Base-by-base conservation (phyloP, 2,113 vertebrate species). In the Tangachromis dhanisi region DNA sequence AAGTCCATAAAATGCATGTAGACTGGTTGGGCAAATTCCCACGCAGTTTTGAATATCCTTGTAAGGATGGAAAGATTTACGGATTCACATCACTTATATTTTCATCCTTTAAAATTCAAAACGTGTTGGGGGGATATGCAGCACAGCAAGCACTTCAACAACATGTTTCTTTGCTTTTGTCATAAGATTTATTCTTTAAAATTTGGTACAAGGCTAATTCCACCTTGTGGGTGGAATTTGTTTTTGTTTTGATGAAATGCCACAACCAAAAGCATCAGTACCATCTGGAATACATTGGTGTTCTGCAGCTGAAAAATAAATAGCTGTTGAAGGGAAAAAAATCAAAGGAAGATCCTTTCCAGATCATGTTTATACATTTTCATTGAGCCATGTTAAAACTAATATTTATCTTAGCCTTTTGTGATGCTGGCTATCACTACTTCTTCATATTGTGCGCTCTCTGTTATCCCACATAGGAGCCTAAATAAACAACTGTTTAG, bases 241-340 rank as follows among this genome's bases (percentile, higher is more conserved):
- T n/a, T 24, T 21, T 11, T 24, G 2, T 51, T 38, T 76, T 17
- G 14, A 76, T 76, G 42, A 76, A 76, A 76, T 47, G 42, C 42
- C 71, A 76, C 54, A 86, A 84, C 59, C 29, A 76, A 68, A 91
- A 49, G 17, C 26, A n/a, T 87, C 5, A 29, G 84, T 61, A 31
- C 26, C 86, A 91, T 85, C 82, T 90, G 86, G 86, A 83, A 91
- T 2, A 71, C 13, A 83, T 94, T 92, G 88, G 47, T 31, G 33
- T 84, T 80, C 80, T 89, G 26, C 84, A 84, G 76, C 80, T 57
- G 54, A 85, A 45, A 61, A 7, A 82, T 78, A 78, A 88, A 24
- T 16, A 21, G 24, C 24, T 78, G 42, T n/a, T 49, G 45, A 78
- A 76, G 31, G 63, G 14, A 12, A 45, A 68, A 49, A 49, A 47